Evolutionary conservation across 2,797 vertebrate species (phyloP).

Genomic region (Erpetoichthys calabaricus): DNA sequence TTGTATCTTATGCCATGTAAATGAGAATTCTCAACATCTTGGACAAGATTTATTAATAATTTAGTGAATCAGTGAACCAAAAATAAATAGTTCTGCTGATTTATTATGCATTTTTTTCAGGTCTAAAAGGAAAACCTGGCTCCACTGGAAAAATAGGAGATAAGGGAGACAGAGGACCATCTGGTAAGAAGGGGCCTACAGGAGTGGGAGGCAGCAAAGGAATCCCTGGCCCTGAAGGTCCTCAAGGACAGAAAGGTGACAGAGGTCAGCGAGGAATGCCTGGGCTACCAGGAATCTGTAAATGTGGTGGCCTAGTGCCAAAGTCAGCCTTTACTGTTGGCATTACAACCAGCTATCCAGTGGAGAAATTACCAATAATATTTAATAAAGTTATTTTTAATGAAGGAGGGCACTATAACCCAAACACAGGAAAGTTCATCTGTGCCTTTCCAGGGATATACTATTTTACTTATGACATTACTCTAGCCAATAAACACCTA

Average conservation of each 20-base stretch:
- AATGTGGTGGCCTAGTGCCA: slow-evolving; percentile 75
- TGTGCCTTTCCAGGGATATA: slow-evolving; percentile 89
- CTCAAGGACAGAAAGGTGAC: slow-evolving; percentile 63
- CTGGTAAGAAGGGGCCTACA: slow-evolving; percentile 76
- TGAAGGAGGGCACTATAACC: slow-evolving; percentile 83
- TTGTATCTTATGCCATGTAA: too few species aligned
- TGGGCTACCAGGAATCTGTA: slow-evolving; percentile 69
- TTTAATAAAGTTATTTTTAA: slow-evolving; percentile 94
- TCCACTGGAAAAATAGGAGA: slow-evolving; percentile 66
- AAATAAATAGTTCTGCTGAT: too few species aligned
- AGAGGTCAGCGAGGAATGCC: slow-evolving; percentile 62
- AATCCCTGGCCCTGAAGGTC: slow-evolving; percentile 51
- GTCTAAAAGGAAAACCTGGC: slow-evolving; percentile 75
- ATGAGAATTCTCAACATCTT: too few species aligned
- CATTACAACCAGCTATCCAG: slow-evolving; percentile 90
- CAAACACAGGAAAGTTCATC: slow-evolving; percentile 81
- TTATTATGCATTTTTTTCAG: slow-evolving; percentile 48
- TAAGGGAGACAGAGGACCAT: slow-evolving; percentile 72
- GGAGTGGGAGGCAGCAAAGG: slow-evolving; percentile 63
- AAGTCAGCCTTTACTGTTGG: slow-evolving; percentile 90
- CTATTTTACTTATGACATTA: slow-evolving; percentile 94
- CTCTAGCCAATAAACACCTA: slow-evolving; percentile 88
- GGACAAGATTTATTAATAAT: too few species aligned
- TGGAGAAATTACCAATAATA: slow-evolving; percentile 73
- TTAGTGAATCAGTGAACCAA: too few species aligned